Conservation (phyloP, 2,113 vertebrate species). For the Erythrocebus patas region DNA sequence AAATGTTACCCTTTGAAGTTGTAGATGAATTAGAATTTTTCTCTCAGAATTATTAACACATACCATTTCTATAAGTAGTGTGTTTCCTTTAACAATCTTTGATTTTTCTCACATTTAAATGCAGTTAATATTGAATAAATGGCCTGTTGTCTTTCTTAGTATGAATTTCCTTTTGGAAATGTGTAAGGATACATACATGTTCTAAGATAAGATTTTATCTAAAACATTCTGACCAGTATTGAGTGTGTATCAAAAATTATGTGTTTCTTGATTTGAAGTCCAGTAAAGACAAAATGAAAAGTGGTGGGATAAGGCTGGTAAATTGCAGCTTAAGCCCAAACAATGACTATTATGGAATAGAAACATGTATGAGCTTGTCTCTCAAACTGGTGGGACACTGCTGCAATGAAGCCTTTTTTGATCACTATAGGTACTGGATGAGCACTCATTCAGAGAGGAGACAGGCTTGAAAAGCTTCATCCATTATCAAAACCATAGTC, state of each 20-base stretch:
- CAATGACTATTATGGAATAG: neutral
- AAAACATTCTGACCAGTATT: neutral
- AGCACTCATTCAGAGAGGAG: neutral
- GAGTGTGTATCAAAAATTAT: neutral
- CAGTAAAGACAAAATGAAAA: neutral
- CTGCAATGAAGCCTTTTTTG: neutral
- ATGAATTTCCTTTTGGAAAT: constrained; percentile 26
- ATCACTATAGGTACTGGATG: neutral
- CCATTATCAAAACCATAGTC: neutral
- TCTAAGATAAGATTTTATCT: neutral
- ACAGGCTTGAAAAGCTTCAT: neutral
- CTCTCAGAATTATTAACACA: constrained; percentile 48
- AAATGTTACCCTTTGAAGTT: constrained; percentile 60
- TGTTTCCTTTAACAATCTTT: constrained; percentile 25
- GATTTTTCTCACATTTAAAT: constrained; percentile 51
- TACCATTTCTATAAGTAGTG: neutral
- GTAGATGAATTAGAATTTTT: constrained; percentile 48
- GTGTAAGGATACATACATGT: neutral
- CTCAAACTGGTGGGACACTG: neutral
- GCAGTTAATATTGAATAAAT: constrained; percentile 3
- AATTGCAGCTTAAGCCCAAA: neutral
- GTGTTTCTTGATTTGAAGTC: neutral
- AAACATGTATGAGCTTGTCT: neutral
- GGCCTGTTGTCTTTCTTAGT: neutral
- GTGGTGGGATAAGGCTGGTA: neutral